A percentile compares a stretch with the other conserved stretches of the same genome.
Evolutionary conservation across 2,113 vertebrate species (phyloP).

Genomic region (Zapus hudsonius): DNA sequence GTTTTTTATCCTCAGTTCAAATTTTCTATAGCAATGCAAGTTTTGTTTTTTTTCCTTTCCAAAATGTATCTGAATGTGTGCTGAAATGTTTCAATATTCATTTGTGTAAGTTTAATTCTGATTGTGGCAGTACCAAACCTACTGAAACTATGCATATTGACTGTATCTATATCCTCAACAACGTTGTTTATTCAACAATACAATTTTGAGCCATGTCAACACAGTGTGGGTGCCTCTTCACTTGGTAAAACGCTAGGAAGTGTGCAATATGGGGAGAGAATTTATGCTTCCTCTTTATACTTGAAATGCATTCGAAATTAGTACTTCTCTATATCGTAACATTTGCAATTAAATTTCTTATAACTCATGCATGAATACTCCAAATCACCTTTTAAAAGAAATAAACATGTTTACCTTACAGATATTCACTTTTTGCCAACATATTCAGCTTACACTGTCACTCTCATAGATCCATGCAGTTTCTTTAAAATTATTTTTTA

Average conservation of each 20-base stretch:
- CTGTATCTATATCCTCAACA: not conserved
- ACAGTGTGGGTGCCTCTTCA: not conserved
- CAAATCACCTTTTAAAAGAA: not conserved
- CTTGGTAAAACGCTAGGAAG: not conserved
- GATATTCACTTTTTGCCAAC: not conserved
- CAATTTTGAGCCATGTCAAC: not conserved
- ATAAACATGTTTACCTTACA: not conserved
- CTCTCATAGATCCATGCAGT: not conserved
- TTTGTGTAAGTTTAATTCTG: slow-evolving; percentile 22
- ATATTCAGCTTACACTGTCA: not conserved
- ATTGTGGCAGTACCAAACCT: not conserved
- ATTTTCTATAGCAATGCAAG: slow-evolving; percentile 33
- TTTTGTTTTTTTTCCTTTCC: slow-evolving; percentile 30
- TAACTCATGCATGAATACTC: not conserved
- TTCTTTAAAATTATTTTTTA: too few species aligned
- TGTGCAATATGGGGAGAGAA: not conserved
- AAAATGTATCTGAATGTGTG: too few species aligned
- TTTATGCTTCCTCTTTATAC: not conserved
- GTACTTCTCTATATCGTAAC: slow-evolving; percentile 34
- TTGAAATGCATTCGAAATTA: slow-evolving; percentile 26
- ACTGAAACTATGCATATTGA: not conserved
- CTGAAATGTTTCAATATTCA: not conserved
- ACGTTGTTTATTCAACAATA: not conserved
- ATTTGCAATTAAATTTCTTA: not conserved
- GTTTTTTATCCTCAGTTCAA: slow-evolving; percentile 41